Percentiles rank a stretch among this genome's conserved stretches.
Conservation (phyloP, 2,113 vertebrate genomes). For the Sturnus vulgaris region DNA sequence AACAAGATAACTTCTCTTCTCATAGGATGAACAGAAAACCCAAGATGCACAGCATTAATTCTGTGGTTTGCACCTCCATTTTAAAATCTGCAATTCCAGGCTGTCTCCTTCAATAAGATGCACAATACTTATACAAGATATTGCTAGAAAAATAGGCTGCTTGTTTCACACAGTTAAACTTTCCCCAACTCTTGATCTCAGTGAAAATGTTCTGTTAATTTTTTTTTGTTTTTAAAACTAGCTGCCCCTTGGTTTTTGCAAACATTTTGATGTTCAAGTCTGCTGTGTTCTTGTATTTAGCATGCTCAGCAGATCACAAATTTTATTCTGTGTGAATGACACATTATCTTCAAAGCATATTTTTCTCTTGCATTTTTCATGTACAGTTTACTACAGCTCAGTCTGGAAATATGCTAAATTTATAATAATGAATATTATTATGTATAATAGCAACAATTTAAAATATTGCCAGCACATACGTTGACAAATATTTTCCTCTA, state of each 20-base stretch:
- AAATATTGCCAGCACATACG: neutral
- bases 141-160: neutral
- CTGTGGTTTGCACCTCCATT: neutral
- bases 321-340: conserved; percentile 62
- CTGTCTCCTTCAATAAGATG: neutral
- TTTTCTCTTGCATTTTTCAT: conserved; percentile 60
- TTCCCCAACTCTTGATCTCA: neutral
- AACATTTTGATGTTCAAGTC: conserved; percentile 29
- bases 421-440: conserved; percentile 46
- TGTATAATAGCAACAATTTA: conserved; percentile 27
- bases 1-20: neutral
- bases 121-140: neutral
- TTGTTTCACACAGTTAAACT: conserved; percentile 16
- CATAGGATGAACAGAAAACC: neutral
- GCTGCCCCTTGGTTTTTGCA: conserved; percentile 31
- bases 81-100: neutral
- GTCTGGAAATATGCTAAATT: conserved; percentile 59
- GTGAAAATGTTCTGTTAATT: neutral
- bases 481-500: conserved; percentile 14
- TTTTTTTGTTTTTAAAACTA: neutral
- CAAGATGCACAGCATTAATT: neutral
- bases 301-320: conserved; percentile 53
- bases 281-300: conserved; percentile 24
- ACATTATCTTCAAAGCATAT: conserved; percentile 64
- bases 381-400: conserved; percentile 58